Conservation (phyloP, 1,140 invertebrate species). For the Luehdorfia chinensis region DNA sequence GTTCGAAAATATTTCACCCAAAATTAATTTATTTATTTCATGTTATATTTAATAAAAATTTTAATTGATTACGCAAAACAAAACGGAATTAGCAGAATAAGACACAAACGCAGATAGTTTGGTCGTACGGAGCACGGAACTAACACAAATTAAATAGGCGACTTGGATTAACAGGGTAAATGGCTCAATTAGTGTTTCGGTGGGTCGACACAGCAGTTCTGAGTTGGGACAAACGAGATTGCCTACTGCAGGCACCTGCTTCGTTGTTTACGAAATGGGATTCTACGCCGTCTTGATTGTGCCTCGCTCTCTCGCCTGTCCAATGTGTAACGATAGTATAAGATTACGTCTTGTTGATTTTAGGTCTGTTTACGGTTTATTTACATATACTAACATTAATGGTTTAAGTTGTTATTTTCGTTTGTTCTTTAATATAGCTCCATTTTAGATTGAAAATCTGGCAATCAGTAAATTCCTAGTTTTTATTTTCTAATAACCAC, state of each 20-base stretch:
- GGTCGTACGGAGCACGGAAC: constrained; percentile 12
- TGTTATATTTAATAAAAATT: neutral
- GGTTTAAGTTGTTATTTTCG: neutral
- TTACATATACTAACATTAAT: constrained; percentile 1
- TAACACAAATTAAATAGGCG: constrained; percentile 46
- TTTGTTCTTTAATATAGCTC: too few species aligned
- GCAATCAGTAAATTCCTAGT: too few species aligned
- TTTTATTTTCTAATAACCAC: too few species aligned
- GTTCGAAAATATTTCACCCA: too few species aligned
- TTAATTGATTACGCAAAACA: constrained; percentile 10
- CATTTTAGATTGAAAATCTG: too few species aligned
- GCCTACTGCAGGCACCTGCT: constrained; percentile 50
- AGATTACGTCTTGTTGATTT: neutral
- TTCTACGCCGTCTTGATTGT: constrained; percentile 40
- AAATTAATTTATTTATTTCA: too few species aligned
- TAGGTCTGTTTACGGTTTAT: neutral
- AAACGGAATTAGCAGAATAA: constrained; percentile 1
- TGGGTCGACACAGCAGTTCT: constrained; percentile 33
- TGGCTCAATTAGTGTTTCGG: constrained; percentile 68
- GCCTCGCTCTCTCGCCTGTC: constrained; percentile 23
- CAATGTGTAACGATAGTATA: constrained; percentile 17
- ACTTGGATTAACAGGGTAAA: constrained; percentile 65
- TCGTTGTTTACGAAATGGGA: constrained; percentile 40
- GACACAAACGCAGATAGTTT: constrained; percentile 12
- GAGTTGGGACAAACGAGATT: constrained; percentile 57